A percentile compares a stretch with the other conserved stretches of the same genome.
Evolutionary conservation across 2,888 invertebrate species (phyloP).

Genomic region (Hermaeophaga mercurialis): DNA sequence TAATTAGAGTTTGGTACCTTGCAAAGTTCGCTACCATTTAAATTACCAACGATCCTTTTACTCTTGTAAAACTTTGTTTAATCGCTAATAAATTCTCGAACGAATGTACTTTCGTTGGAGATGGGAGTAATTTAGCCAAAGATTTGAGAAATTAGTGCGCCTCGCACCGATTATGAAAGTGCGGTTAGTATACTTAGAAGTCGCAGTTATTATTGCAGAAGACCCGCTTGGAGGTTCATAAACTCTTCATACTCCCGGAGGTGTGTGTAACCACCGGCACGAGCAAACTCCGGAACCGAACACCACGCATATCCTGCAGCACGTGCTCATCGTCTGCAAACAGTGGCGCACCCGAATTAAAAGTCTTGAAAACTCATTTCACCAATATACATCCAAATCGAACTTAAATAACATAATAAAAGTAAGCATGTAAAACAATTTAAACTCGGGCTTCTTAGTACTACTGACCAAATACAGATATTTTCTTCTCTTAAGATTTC

Average conservation of each 20-base stretch:
- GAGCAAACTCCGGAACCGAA: constrained; percentile 57
- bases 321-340: constrained; percentile 48
- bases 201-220: constrained; percentile 40
- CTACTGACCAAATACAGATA: no score
- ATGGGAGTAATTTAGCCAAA: constrained; percentile 10
- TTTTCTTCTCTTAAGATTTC: no score
- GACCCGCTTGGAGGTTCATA: constrained; percentile 51
- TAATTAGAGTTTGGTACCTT: no score
- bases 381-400: no score
- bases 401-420: no score
- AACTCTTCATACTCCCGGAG: constrained; percentile 55
- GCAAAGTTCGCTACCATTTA: no score
- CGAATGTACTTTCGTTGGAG: background rate
- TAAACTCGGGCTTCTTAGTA: no score
- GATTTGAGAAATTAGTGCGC: constrained; percentile 12
- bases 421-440: no score
- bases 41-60: background rate
- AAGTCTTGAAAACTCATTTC: no score
- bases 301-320: constrained; percentile 58
- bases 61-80: constrained; percentile 7
- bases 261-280: constrained; percentile 58
- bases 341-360: constrained; percentile 23
- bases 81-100: background rate
- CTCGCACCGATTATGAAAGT: constrained; percentile 37
- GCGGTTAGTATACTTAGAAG: constrained; percentile 41